These are phyloP conservation scores for Sterna hirundo DNA, from an alignment of 2,113 vertebrate species.

Conservation along the genomic window DNA sequence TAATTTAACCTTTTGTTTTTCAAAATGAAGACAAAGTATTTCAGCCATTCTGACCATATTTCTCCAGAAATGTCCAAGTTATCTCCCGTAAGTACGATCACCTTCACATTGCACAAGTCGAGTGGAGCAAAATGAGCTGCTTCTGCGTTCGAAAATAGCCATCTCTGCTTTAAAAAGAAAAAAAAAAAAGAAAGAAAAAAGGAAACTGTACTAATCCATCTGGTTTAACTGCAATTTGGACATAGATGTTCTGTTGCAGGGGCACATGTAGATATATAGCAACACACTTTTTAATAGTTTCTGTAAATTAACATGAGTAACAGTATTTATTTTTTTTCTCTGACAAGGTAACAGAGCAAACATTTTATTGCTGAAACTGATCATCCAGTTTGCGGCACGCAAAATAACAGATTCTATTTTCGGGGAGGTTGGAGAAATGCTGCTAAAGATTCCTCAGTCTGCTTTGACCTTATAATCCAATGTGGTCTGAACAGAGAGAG, in stretches of 20 bases:
- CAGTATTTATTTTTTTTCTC: not conserved
- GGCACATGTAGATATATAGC: not conserved
- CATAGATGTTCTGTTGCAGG: not conserved
- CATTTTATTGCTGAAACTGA: conserved; percentile 51
- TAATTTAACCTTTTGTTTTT: not conserved
- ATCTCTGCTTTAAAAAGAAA: not conserved
- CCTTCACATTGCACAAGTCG: not conserved
- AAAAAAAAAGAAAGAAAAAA: not conserved
- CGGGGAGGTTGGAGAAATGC: conserved; percentile 41
- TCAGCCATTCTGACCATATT: not conserved
- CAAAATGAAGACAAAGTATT: not conserved
- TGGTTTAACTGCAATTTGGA: conserved; percentile 21
- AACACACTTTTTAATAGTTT: not conserved
- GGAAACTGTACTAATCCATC: not conserved
- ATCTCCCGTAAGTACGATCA: not conserved
- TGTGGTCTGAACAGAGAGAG: conserved; percentile 65
- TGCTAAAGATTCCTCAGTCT: conserved; percentile 62
- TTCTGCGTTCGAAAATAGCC: not conserved
- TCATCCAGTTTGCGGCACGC: conserved; percentile 8
- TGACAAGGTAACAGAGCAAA: not conserved
- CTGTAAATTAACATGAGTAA: not conserved
- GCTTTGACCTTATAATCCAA: conserved; percentile 74
- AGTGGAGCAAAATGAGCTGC: not conserved
- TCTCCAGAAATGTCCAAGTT: not conserved
- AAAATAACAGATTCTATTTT: conserved; percentile 57